Evolutionary conservation across 2,888 invertebrate species (phyloP).

Genomic region (Electrophaes corylata): DNA sequence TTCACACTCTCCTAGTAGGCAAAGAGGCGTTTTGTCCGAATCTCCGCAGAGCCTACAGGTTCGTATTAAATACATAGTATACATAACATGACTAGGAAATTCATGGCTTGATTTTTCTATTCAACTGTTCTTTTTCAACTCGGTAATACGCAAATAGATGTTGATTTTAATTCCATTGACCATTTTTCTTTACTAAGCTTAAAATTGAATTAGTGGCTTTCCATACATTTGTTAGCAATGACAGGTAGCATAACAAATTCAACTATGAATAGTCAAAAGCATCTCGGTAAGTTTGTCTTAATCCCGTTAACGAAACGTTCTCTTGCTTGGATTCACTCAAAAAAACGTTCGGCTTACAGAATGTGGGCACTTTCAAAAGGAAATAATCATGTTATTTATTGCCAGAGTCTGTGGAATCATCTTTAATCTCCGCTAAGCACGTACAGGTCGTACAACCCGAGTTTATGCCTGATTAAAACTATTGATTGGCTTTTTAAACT

Average conservation of each 20-base stretch:
- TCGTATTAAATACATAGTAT: no score
- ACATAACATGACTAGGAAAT: no score
- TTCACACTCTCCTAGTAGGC: no score
- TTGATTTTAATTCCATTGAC: constrained; percentile 20
- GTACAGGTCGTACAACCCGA: constrained; percentile 55
- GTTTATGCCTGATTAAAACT: constrained; percentile 78
- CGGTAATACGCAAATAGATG: constrained; percentile 7
- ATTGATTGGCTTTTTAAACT: constrained; percentile 71
- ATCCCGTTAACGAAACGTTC: constrained; percentile 66
- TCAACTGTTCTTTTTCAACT: not conserved
- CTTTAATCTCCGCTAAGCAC: constrained; percentile 78
- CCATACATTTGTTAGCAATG: constrained; percentile 36
- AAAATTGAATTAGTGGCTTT: constrained; percentile 35
- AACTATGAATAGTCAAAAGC: constrained; percentile 30
- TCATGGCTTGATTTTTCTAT: not conserved
- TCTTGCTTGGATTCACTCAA: constrained; percentile 66
- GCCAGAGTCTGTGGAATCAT: constrained; percentile 65
- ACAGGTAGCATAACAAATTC: constrained; percentile 44
- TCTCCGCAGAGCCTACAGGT: no score
- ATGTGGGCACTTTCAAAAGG: constrained; percentile 70
- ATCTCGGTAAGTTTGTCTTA: constrained; percentile 48
- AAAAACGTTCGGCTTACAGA: constrained; percentile 63
- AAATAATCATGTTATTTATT: constrained; percentile 83
- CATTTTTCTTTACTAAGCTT: constrained; percentile 21
- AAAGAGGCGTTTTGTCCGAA: no score